Evolutionary conservation across 2,797 vertebrate species (phyloP).

Genomic region (Acrossocheilus fasciatus): DNA sequence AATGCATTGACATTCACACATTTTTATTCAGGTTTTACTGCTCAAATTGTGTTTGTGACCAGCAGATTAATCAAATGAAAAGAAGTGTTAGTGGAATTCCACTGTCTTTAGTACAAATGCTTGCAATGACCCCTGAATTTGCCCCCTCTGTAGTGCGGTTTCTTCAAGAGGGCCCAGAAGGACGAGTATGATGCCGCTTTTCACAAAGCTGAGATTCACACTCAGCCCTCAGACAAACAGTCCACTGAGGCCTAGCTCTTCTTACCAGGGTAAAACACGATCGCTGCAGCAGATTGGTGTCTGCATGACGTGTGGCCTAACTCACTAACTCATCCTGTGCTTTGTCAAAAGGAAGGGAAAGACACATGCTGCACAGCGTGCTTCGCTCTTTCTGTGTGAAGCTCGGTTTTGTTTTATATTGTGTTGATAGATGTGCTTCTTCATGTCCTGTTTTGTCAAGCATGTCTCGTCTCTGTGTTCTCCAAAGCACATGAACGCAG

Average conservation of each 20-base stretch:
- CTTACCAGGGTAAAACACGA: slow-evolving; percentile 88
- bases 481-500: slow-evolving; percentile 5
- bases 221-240: slow-evolving; percentile 98
- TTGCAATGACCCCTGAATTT: slow-evolving; percentile 82
- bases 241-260: slow-evolving; percentile 94
- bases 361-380: slow-evolving; percentile 48
- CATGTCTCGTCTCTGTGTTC: slow-evolving; percentile 65
- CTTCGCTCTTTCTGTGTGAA: slow-evolving; percentile 37
- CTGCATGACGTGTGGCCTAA: slow-evolving; percentile 70
- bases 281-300: slow-evolving; percentile 69
- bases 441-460: slow-evolving; percentile 54
- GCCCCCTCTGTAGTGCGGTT: slow-evolving; percentile 96
- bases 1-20: neutral
- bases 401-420: slow-evolving; percentile 21
- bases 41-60: neutral
- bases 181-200: slow-evolving; percentile 93
- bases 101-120: slow-evolving; percentile 11
- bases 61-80: neutral
- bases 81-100: neutral
- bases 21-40: neutral
- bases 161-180: slow-evolving; percentile 99
- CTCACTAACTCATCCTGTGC: slow-evolving; percentile 70
- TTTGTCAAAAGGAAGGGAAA: slow-evolving; percentile 55
- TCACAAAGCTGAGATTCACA: slow-evolving; percentile 99
- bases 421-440: slow-evolving; percentile 51